Evolutionary conservation across 2,113 vertebrate species (phyloP), one percentile per base, ranked within the genome.

Genomic region (Mionectes macconnelli): DNA sequence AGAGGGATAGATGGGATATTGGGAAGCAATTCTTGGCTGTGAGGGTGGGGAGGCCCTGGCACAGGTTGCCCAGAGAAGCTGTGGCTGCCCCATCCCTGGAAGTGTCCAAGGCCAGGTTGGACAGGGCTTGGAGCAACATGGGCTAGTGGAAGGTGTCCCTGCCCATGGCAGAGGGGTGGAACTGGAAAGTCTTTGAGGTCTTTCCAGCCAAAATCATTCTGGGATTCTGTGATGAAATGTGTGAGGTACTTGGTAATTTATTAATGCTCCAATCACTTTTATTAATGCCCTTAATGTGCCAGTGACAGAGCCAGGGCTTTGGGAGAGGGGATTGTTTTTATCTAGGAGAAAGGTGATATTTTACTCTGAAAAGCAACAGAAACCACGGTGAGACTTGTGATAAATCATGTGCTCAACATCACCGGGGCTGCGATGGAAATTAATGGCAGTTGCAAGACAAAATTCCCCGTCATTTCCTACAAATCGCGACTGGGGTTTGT

Each of bases 321-420:
- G 80, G 84, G 77, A 81, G 91, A 66, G 76, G 30, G 87, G 55
- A 47, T 55, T 67, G 55, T 7, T 31, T 59, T 89, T 39, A 70
- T 68, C 70, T 81, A 63, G 90, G 86, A 75, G 89, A 47, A 74
- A 50, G 40, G 80, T 4, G 4, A 53, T 96, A 74, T 95, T 95
- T 96, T 87, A 55, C 52, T 20, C 69, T 52, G 89, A 47, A 87
- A 74, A 75, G 93, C 70, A 94, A 81, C 77, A 70, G 68, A 73
- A 70, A 89, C 4, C 73, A 28, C 52, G 1, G 4, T 0, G 1
- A 40, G 72, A 30, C 55, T 90, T 1, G 0, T 1, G 50, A 92
- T 94, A 80, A 93, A 95, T 96, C 90, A 49, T 7, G 21, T 4
- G 55, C 85, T 86, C 23, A 49, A 44, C 79, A 62, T 52, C 79